These are phyloP conservation scores for Hetaerina titia DNA, from an alignment of 2,888 invertebrate species.

Conservation along the genomic window DNA sequence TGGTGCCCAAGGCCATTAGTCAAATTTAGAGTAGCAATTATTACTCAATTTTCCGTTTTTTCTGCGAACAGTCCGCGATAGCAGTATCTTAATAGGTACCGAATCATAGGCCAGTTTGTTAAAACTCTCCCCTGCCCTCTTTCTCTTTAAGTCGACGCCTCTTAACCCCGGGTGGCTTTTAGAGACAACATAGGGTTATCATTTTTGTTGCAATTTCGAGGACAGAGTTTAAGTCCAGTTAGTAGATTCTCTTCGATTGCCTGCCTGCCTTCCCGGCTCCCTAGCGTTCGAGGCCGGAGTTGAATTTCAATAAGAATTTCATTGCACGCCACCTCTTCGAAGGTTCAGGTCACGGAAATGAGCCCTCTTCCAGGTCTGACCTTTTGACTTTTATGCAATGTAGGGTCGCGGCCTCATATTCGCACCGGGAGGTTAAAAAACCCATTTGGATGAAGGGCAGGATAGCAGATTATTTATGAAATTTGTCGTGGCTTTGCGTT, in stretches of 20 bases:
- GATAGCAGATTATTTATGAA: too few species aligned
- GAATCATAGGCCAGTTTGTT: too few species aligned
- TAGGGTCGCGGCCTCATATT: not conserved
- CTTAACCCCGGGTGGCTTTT: too few species aligned
- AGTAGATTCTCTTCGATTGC: not conserved
- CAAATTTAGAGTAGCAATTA: too few species aligned
- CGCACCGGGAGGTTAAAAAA: not conserved
- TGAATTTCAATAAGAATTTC: not conserved
- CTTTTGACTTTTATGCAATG: constrained; percentile 6
- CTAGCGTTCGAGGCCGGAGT: not conserved
- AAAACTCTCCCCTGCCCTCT: not conserved
- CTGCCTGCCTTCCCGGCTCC: not conserved
- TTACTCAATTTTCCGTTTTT: too few species aligned
- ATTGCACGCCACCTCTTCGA: not conserved
- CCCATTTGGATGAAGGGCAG: too few species aligned
- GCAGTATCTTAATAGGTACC: too few species aligned
- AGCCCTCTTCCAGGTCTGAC: not conserved
- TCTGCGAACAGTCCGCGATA: too few species aligned
- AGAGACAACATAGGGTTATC: too few species aligned
- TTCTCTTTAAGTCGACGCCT: not conserved
- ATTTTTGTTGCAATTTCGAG: not conserved
- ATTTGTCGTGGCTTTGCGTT: too few species aligned
- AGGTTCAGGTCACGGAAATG: not conserved
- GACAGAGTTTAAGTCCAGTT: not conserved
- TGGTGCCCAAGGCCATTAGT: too few species aligned